Base-by-base conservation (phyloP, 1,140 invertebrate genomes). In the Bombus impatiens region DNA sequence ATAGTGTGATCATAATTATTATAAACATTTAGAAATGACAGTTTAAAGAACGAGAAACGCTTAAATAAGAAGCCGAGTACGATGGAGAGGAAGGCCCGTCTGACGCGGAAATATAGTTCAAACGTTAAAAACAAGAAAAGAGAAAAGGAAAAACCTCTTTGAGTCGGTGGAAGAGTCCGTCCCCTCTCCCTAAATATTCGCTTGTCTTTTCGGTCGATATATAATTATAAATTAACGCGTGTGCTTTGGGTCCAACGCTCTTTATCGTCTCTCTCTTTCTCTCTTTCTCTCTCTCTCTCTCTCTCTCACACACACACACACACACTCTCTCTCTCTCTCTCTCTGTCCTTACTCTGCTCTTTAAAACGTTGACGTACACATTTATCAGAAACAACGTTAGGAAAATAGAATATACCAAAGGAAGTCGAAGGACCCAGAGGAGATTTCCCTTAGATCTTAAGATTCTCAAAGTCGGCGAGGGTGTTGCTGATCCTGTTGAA, bases 401-500 rank as follows among this genome's bases (percentile, higher is more conserved):
- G 59, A n/a, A 62, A n/a, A 62, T 62, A 62, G 28, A 74, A 47
- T 74, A 74, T 75, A 79, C 44, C 81, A 40, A 62, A 72, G 4
- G 18, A 78, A 57, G 47, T 82, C 57, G 44, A 35, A 42, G 53
- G 67, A 78, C 74, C 37, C 44, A 25, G 32, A 12, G 18, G 28
- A 10, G 10, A 37, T 10, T n/a, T 22, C 18, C 10, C 57, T 90
- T 94, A 95, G 91, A 97, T 96, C 92, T 96, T 95, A 89, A 97
- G 95, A 88, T 96, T 95, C 65, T 96, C 96, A 91, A 96, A 96
- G 13, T 96, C 96, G 78, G 95, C 95, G 86, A 96, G 94, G 81
- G 96, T 95, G 80, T 95, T 96, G 92, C 96, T 97, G 88, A 97
- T 96, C 81, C 96, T 96, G 94, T 97, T 97, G 94, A 97, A 97